Conservation (phyloP, 2,113 vertebrate species). For the Geococcyx californianus region DNA sequence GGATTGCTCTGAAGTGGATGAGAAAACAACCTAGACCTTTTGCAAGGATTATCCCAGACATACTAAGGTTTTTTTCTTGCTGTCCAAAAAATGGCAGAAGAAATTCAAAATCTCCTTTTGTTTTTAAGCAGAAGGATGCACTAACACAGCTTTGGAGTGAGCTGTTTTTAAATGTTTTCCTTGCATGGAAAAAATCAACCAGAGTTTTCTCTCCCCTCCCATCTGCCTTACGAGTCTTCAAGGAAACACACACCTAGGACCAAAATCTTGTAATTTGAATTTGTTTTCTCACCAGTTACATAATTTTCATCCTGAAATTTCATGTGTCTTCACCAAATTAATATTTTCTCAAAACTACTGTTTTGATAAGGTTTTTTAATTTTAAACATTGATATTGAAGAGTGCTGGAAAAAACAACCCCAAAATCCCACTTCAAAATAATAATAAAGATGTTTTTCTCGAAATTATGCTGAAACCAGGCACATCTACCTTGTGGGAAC, state of each 20-base stretch:
- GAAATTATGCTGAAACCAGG: not conserved
- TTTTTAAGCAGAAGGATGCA: not conserved
- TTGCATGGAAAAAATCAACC: not conserved
- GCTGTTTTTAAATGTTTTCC: not conserved
- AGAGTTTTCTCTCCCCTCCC: not conserved
- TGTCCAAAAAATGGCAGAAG: not conserved
- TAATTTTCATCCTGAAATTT: not conserved
- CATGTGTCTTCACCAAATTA: not conserved
- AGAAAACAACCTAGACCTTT: not conserved
- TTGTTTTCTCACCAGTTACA: not conserved
- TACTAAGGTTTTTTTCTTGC: not conserved
- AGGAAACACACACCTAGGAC: not conserved
- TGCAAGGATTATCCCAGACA: not conserved
- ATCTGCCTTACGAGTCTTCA: not conserved
- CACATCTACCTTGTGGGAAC: not conserved
- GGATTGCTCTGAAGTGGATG: not conserved
- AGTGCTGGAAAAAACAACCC: not conserved
- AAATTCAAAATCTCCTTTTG: not conserved
- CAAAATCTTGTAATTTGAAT: not conserved
- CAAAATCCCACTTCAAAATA: not conserved
- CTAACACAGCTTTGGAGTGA: not conserved
- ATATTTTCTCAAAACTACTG: not conserved
- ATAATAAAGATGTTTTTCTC: not conserved
- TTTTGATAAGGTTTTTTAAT: not conserved
- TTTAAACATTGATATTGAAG: not conserved